Base-by-base conservation (phyloP, 2,797 vertebrate genomes). In the Philypnodon macrostomus region DNA sequence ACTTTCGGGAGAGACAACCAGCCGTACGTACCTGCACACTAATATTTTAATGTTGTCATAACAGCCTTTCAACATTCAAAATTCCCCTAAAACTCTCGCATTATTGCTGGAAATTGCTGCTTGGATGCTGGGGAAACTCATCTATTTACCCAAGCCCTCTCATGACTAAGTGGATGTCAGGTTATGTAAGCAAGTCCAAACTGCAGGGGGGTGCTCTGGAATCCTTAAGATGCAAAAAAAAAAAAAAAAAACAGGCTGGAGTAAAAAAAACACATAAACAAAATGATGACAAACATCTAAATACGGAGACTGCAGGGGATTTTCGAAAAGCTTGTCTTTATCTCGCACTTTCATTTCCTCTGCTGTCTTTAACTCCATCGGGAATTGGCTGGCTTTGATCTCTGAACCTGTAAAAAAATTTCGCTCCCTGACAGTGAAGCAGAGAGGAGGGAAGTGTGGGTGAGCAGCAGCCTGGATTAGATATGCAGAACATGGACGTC, bases 401-500 rank as follows among this genome's bases (percentile, higher is more conserved):
- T 73, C 61, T 83, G 75, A 82, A 84, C 76, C 75, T 83, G 71
- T 77, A 75, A 75, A n/a, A n/a, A n/a, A 84, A 79, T 78, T 73
- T 63, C 55, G 12, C 62, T 70, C 64, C 75, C 76, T 83, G 79
- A 78, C 81, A 79, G 77, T 64, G 64, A n/a, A 49, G 15, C 32
- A 18, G 61, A 73, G 65, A 67, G 57, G 63, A 79, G 53, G 71
- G 58, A 59, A 72, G 63, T 48, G 60, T 71, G 72, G 78, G 75
- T 79, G 79, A 79, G 73, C 37, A 2, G 50, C 51, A 69, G n/a
- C n/a, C n/a, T n/a, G 70, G 58, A 84, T 84, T 84, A 75, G 68
- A 73, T 75, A 83, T 81, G 75, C 79, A 84, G 70, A 77, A 79
- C 77, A 81, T 85, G 75, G 75, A 80, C 27, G 71, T 84, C 77